A percentile compares a stretch with the other conserved stretches of the same genome.
These are phyloP conservation scores for Eurytoma californica DNA, from an alignment of 2,888 invertebrate genomes.

Conservation along the genomic window DNA sequence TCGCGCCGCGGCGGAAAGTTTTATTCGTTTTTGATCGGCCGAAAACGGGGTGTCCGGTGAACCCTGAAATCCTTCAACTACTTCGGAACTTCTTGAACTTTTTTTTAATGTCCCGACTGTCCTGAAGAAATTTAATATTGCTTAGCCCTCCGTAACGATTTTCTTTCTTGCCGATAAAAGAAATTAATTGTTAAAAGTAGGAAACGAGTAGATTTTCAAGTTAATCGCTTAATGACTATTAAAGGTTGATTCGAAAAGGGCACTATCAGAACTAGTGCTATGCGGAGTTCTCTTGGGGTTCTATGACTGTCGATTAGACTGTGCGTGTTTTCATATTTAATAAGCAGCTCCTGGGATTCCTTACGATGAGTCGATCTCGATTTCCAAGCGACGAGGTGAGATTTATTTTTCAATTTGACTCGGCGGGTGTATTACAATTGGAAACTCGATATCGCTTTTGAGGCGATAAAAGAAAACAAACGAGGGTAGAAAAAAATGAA, in stretches of 20 bases:
- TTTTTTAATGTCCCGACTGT: no score
- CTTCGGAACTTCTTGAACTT: no score
- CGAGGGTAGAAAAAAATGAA: constrained; percentile 20
- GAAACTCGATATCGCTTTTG: constrained; percentile 41
- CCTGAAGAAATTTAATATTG: no score
- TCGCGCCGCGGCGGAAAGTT: background rate
- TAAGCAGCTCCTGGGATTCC: background rate
- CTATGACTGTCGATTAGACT: background rate
- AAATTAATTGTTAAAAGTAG: no score
- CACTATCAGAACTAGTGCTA: no score
- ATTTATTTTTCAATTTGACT: constrained; percentile 43
- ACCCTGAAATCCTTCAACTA: no score
- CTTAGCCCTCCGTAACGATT: no score
- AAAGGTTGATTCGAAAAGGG: no score
- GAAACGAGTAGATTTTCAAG: no score
- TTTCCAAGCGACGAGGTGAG: background rate
- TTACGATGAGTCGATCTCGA: background rate
- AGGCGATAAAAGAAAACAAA: constrained; percentile 43
- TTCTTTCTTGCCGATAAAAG: no score
- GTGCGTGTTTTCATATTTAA: background rate
- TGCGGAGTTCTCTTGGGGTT: background rate
- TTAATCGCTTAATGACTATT: no score
- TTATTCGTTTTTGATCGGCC: background rate
- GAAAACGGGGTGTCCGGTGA: no score
- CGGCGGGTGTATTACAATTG: constrained; percentile 34